A percentile compares a stretch with the other conserved stretches of the same genome.
phyloP scores from a whole-genome alignment of 35 echinoderm and acorn worm species.

The Ophioderma brevispina region DNA sequence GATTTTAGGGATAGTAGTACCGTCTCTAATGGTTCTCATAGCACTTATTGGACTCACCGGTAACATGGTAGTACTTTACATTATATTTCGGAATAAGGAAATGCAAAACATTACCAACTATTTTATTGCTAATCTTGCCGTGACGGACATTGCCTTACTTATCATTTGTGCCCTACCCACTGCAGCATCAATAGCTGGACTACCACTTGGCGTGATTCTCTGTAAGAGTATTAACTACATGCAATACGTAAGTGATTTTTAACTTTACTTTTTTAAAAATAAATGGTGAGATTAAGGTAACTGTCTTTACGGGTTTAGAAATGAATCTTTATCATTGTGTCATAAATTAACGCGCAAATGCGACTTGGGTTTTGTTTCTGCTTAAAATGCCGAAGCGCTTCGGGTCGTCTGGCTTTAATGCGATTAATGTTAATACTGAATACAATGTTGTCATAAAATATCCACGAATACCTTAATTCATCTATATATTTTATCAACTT shows the following conservation, averaged over 20 bases:
- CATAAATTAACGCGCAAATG: too few relatives aligned
- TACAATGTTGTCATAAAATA: too few relatives aligned
- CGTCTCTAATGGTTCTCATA: slow-evolving; percentile 60
- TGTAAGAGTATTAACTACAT: slow-evolving; percentile 94
- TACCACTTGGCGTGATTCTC: slow-evolving; percentile 30
- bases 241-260: slow-evolving; percentile 99
- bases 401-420: too few relatives aligned
- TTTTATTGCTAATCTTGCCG: slow-evolving; percentile 94
- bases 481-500: too few relatives aligned
- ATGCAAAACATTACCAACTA: slow-evolving; percentile 99
- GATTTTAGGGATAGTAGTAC: slow-evolving; percentile 29
- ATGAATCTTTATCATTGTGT: too few relatives aligned
- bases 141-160: slow-evolving; percentile 89
- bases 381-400: too few relatives aligned
- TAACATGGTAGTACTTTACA: slow-evolving; percentile 85
- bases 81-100: slow-evolving; percentile 81
- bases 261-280: too few relatives aligned
- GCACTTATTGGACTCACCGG: slow-evolving; percentile 74
- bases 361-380: too few relatives aligned
- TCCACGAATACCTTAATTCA: too few relatives aligned
- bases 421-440: too few relatives aligned
- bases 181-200: slow-evolving; percentile 28
- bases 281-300: too few relatives aligned
- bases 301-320: too few relatives aligned
- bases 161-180: slow-evolving; percentile 86